A percentile compares a stretch with the other conserved stretches of the same genome.
Evolutionary conservation across 2,113 vertebrate genomes (phyloP).

Genomic region (Manacus vitellinus): DNA sequence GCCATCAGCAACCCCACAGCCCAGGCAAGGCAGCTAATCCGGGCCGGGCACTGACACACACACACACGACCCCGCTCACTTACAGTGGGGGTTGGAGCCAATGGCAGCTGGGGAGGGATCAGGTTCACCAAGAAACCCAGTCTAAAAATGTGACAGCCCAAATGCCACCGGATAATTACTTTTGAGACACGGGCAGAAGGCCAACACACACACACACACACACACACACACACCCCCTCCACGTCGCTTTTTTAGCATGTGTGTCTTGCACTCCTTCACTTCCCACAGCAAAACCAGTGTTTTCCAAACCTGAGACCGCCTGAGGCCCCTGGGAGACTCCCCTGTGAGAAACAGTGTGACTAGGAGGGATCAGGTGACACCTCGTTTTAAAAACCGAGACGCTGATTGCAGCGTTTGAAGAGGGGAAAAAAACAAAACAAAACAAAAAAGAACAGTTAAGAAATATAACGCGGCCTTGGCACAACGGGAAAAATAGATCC

Average conservation of each 20-base stretch:
- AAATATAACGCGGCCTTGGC: rapidly evolving
- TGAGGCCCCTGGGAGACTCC: background rate
- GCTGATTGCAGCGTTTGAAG: background rate
- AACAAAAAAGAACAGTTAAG: background rate
- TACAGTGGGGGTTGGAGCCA: background rate
- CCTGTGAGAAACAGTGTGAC: rapidly evolving
- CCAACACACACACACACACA: background rate
- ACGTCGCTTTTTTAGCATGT: rapidly evolving
- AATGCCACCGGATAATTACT: background rate
- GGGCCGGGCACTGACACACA: background rate
- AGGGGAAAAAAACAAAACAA: no score
- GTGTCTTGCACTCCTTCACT: rapidly evolving
- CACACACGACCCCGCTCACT: background rate
- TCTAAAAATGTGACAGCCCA: background rate
- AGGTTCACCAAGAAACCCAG: background rate
- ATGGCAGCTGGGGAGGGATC: background rate
- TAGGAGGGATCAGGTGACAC: rapidly evolving
- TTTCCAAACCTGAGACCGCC: rapidly evolving
- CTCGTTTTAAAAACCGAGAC: background rate
- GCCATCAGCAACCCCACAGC: background rate
- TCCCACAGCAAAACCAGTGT: rapidly evolving
- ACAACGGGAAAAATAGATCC: rapidly evolving
- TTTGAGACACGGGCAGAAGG: background rate
- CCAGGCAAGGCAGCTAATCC: background rate
- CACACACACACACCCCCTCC: no score